Evolutionary conservation across 2,113 vertebrate species (phyloP), one percentile per base, ranked within the genome.

Genomic region (Gadus chalcogrammus): DNA sequence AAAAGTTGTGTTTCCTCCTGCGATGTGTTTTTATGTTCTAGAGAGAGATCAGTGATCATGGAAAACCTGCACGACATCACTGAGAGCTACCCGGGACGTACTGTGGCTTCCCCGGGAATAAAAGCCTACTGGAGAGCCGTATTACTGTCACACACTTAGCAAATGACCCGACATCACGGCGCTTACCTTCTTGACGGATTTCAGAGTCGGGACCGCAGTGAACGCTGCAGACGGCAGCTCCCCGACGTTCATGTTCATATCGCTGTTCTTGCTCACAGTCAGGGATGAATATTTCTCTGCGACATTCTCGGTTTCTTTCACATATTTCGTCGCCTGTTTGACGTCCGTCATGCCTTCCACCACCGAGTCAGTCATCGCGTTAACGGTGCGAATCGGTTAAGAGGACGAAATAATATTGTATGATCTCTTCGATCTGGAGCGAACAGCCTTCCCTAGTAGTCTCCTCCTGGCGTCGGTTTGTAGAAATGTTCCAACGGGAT

Each of bases 301-400:
- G 0, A 93, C 92, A 81, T 93, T 93, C 61, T 93, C 92, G 27
- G 91, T 93, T 81, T 93, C 92, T 74, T 93, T 93, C 65, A 92
- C 92, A 84, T 93, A 92, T 88, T 93, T 93, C 2, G 91, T 93
- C 77, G 90, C 91, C 83, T 93, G 92, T 75, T 93, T 93, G 6
- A 91, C 86, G 84, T 93, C 92, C 79, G 85, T 65, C 82, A 91
- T 84, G 16, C 63, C 71, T 68, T 88, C 86, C 24, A 53, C 79
- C 11, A 16, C 67, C 63, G 80, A 70, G 48, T 86, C 92, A 18
- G 89, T 91, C 92, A 93, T 90, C 4, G 84, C 87, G 77, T 84
- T 67, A 78, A 70, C 77, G 66, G 66, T 77, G 72, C 8, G 22
- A 2, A 69, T 53, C 5, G 59, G 8, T 74, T 59, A 35, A 17